Evolutionary conservation across 1,140 invertebrate genomes (phyloP).

Genomic region (Halesus radiatus): DNA sequence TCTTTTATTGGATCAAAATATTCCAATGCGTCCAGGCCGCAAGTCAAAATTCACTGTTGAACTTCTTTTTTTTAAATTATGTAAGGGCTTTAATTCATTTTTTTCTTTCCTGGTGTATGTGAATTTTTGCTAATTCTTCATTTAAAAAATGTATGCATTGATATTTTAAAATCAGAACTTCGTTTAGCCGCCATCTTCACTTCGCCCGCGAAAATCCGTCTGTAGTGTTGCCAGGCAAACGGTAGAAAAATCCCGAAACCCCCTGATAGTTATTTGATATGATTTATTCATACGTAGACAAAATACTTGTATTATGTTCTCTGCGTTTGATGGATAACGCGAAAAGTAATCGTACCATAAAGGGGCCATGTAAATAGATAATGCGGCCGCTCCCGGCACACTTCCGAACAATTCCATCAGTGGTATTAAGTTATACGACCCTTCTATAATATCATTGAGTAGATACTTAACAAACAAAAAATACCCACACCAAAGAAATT

Average conservation of each 20-base stretch:
- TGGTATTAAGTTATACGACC: background rate
- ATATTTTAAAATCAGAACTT: background rate
- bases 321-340: conserved; percentile 49
- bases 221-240: conserved; percentile 45
- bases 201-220: conserved; percentile 37
- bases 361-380: conserved; percentile 4
- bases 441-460: background rate
- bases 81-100: background rate
- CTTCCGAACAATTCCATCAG: background rate
- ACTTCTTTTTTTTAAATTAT: no score
- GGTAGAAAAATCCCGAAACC: conserved; percentile 56
- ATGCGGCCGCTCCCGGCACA: background rate
- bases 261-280: conserved; percentile 59
- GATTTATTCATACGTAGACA: conserved; percentile 58
- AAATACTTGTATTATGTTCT: conserved; percentile 56
- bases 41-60: background rate
- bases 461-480: no score
- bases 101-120: background rate
- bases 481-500: no score
- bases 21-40: background rate
- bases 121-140: background rate
- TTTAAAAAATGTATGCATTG: background rate
- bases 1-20: background rate
- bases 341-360: conserved; percentile 50
- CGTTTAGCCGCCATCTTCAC: background rate